Conservation (phyloP, 2,888 invertebrate species). For the Palloptera scutellata region DNA sequence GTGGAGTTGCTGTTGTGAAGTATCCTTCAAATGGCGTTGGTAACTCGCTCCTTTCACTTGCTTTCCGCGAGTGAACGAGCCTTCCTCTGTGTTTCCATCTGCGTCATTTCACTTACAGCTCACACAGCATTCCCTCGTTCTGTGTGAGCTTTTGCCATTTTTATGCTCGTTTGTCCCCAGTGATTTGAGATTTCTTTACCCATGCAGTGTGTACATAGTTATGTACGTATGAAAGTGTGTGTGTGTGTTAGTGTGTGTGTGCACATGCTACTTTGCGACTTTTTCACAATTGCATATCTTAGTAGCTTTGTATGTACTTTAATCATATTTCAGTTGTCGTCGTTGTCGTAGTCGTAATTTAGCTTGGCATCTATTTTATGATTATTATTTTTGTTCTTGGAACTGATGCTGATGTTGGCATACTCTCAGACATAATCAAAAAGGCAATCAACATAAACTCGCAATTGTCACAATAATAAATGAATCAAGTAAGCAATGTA, state of each 20-base stretch:
- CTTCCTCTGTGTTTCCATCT: constrained; percentile 5
- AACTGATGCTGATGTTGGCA: constrained; percentile 25
- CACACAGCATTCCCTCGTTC: background rate
- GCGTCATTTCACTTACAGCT: constrained; percentile 17
- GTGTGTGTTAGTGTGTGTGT: too few relatives aligned
- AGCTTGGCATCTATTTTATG: too few relatives aligned
- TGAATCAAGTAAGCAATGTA: constrained; percentile 24
- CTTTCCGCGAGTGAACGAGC: too few relatives aligned
- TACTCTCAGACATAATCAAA: constrained; percentile 53
- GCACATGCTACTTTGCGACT: constrained; percentile 19
- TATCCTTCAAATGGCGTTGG: too few relatives aligned
- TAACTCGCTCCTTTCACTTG: too few relatives aligned
- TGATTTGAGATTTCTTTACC: constrained; percentile 22
- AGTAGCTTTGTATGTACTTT: constrained; percentile 34
- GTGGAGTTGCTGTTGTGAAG: too few relatives aligned
- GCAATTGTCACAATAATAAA: constrained; percentile 35
- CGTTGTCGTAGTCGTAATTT: background rate
- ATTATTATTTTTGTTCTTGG: too few relatives aligned
- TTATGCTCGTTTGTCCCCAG: constrained; percentile 23
- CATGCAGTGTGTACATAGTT: too few relatives aligned
- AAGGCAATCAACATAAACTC: constrained; percentile 58
- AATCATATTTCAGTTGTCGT: constrained; percentile 9
- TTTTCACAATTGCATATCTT: constrained; percentile 36
- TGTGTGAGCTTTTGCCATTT: constrained; percentile 9
- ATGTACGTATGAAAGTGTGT: too few relatives aligned